These are phyloP conservation scores for Lepidurus arcticus DNA, from an alignment of 1,140 invertebrate genomes.

Conservation along the genomic window DNA sequence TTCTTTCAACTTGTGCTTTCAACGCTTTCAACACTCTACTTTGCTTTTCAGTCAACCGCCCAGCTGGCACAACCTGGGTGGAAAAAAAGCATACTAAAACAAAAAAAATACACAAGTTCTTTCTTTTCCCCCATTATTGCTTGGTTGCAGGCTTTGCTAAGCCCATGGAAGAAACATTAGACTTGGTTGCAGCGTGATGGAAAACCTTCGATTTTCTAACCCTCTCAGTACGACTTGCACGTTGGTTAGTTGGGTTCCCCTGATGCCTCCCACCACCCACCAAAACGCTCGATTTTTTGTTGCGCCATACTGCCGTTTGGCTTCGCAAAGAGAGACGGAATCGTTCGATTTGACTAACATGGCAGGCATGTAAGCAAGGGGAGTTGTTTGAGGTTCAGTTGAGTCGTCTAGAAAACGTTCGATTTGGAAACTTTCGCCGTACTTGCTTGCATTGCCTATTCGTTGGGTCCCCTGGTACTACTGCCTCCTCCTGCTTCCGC, in stretches of 20 bases:
- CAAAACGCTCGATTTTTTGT: not conserved
- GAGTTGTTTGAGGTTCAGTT: not conserved
- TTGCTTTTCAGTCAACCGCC: not conserved
- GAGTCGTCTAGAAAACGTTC: not conserved
- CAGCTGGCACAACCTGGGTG: not conserved
- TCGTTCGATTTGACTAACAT: not conserved
- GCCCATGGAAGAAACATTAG: not conserved
- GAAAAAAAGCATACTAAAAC: not conserved
- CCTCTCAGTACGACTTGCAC: not conserved
- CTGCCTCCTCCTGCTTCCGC: not conserved
- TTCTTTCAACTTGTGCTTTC: conserved; percentile 1
- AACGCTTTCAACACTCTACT: conserved; percentile 10
- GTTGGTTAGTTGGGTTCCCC: not conserved
- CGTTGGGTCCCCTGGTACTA: not conserved
- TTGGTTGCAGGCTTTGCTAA: not conserved
- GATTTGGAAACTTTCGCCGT: not conserved
- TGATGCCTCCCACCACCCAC: too few relatives aligned
- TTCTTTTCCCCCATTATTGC: not conserved
- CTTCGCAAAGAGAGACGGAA: not conserved
- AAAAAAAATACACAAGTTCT: not conserved
- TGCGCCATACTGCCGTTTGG: not conserved
- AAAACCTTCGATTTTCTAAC: conserved; percentile 6
- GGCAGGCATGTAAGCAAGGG: not conserved
- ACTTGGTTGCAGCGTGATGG: not conserved
- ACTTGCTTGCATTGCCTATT: not conserved